These are phyloP conservation scores for Accipiter virgatus DNA, from an alignment of 2,113 vertebrate genomes.

Conservation along the genomic window DNA sequence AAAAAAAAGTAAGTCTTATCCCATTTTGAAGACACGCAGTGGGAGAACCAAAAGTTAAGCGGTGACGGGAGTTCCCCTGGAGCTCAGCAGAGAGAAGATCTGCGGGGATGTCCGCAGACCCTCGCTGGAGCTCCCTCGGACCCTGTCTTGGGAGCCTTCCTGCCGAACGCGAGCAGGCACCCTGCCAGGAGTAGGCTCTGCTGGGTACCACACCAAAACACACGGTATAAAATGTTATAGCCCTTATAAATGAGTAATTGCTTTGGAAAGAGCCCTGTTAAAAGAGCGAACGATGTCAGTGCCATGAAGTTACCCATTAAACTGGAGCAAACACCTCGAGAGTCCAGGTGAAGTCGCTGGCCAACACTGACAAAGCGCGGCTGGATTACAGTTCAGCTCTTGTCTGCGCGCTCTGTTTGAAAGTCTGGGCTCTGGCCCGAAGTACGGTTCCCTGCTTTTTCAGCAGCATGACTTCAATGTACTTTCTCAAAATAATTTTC, in stretches of 20 bases:
- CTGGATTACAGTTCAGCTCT: neutral
- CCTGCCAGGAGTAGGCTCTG: neutral
- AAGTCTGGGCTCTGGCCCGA: neutral
- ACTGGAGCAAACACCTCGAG: neutral
- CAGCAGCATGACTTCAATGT: neutral
- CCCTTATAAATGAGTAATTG: neutral
- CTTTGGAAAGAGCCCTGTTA: neutral
- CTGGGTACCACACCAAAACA: neutral
- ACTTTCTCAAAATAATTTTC: slow-evolving; percentile 42
- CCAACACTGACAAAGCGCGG: neutral
- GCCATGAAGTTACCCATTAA: neutral
- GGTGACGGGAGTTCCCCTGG: neutral
- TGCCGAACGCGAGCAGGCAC: neutral
- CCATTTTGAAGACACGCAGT: neutral
- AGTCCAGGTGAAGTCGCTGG: neutral
- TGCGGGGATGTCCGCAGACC: neutral
- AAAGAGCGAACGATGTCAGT: neutral
- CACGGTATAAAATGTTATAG: neutral
- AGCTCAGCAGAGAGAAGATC: neutral
- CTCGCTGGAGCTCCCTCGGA: neutral
- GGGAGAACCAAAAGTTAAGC: neutral
- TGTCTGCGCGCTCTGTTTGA: neutral
- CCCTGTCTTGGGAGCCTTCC: neutral
- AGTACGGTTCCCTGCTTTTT: neutral
- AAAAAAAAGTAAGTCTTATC: neutral